phyloP scores from a whole-genome alignment of 2,113 vertebrate species.

The Tapirus terrestris region DNA sequence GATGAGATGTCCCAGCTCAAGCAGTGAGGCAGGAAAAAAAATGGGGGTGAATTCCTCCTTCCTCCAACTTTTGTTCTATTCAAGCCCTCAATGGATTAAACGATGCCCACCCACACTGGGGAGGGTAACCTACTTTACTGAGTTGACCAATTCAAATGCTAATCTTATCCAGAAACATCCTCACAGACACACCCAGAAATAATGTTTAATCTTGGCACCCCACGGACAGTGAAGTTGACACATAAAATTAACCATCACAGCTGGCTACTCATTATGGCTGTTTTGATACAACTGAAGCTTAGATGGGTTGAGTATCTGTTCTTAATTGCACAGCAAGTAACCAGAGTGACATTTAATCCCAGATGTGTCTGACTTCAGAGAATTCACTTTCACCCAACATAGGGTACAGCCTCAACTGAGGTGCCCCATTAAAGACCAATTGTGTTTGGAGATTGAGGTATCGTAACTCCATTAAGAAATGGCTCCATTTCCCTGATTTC shows the following conservation, averaged over 20 bases:
- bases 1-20: background rate
- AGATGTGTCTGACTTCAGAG: background rate
- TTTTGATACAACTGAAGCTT: background rate
- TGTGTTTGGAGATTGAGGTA: background rate
- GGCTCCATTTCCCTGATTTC: background rate
- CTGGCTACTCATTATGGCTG: background rate
- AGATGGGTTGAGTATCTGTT: background rate
- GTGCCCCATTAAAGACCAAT: background rate
- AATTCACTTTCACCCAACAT: background rate
- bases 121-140: background rate
- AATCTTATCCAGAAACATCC: background rate
- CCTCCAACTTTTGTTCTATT: background rate
- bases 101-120: background rate
- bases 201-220: background rate
- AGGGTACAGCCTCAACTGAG: background rate
- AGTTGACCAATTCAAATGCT: background rate
- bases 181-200: background rate
- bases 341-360: background rate
- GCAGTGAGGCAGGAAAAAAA: background rate
- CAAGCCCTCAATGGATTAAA: background rate
- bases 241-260: background rate
- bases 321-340: background rate
- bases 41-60: background rate
- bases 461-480: background rate
- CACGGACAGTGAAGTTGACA: background rate